phyloP scores from a whole-genome alignment of 2,888 invertebrate genomes.

The Ametastegia equiseti region DNA sequence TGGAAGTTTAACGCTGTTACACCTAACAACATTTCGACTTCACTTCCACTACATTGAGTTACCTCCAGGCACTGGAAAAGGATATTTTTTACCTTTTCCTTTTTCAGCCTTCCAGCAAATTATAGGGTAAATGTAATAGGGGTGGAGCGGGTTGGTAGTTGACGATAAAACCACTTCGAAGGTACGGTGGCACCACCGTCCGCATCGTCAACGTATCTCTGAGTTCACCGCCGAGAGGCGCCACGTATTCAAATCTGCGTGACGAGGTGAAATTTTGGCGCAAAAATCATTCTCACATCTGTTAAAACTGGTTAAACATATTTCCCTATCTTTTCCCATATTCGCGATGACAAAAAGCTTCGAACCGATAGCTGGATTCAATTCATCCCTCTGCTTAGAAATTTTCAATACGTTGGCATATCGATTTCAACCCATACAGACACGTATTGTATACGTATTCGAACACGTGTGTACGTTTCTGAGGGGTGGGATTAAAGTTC shows the following conservation, averaged over 20 bases:
- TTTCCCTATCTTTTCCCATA: too few species aligned
- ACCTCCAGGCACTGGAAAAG: background rate
- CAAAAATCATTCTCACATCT: background rate
- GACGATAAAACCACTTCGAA: background rate
- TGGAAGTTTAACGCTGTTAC: conserved; percentile 31
- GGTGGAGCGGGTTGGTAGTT: conserved; percentile 10
- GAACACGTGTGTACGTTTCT: too few species aligned
- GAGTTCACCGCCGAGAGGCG: conserved; percentile 28
- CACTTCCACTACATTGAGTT: conserved; percentile 66
- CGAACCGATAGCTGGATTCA: too few species aligned
- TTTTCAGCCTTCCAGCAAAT: background rate
- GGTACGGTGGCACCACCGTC: conserved; percentile 42
- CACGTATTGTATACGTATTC: too few species aligned
- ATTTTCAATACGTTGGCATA: too few species aligned
- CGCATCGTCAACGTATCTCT: background rate
- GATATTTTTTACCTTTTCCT: conserved; percentile 17
- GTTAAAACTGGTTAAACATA: too few species aligned
- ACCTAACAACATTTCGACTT: conserved; percentile 67
- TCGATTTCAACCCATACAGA: too few species aligned
- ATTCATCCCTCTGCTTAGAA: too few species aligned
- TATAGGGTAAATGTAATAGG: conserved; percentile 37
- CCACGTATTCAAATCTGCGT: conserved; percentile 23
- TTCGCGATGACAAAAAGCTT: too few species aligned
- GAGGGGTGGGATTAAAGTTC: too few species aligned
- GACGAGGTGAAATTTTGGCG: background rate